phyloP scores from a whole-genome alignment of 2,888 invertebrate genomes.

The Platycheirus albimanus region DNA sequence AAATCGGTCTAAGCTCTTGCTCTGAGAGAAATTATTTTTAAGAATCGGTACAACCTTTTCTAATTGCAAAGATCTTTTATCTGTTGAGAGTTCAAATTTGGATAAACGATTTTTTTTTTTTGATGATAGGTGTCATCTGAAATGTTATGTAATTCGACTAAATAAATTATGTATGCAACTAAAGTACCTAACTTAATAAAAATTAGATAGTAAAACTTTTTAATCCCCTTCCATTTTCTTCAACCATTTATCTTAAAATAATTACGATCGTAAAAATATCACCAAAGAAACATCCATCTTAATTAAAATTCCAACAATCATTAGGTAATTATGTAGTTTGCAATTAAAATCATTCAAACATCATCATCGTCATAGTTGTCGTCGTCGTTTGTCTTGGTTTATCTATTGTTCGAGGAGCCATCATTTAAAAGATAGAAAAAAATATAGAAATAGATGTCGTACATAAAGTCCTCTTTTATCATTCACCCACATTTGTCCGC shows the following conservation, averaged over 20 bases:
- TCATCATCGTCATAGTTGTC: no score
- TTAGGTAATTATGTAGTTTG: neutral
- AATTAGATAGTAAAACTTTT: no score
- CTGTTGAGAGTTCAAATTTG: no score
- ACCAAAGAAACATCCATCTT: neutral
- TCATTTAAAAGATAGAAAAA: neutral
- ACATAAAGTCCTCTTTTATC: conserved; percentile 4
- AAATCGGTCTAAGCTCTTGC: no score
- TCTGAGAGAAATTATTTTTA: no score
- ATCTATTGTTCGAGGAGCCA: neutral
- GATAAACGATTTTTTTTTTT: no score
- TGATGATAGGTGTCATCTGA: no score
- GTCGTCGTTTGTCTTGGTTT: neutral
- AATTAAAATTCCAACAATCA: neutral
- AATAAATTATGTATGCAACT: no score
- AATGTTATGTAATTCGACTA: no score
- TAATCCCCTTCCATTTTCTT: neutral
- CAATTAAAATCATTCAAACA: neutral
- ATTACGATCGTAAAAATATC: neutral
- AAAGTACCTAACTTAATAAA: no score
- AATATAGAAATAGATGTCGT: neutral
- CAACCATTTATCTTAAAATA: neutral
- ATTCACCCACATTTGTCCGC: conserved; percentile 12
- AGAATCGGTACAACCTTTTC: no score
- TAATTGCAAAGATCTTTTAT: no score